Conservation (phyloP, 2,113 vertebrate genomes). For the Hylia prasina region DNA sequence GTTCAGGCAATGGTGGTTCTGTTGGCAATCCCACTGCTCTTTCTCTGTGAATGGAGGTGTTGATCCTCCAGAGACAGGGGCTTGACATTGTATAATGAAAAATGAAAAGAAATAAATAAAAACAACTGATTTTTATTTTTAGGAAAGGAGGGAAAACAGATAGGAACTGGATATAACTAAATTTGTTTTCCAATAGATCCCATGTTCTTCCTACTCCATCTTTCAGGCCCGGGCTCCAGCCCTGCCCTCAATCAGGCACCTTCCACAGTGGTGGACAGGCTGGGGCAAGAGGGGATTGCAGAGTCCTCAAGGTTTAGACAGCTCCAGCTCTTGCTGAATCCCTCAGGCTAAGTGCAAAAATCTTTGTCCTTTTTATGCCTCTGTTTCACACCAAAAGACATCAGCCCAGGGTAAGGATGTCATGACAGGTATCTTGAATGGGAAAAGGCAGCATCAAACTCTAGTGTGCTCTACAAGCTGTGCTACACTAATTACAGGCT, state of each 20-base stretch:
- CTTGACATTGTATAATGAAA: neutral
- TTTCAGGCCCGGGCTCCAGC: neutral
- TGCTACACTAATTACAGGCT: neutral
- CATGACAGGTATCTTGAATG: neutral
- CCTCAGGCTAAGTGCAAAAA: neutral
- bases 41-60: neutral
- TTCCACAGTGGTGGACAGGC: neutral
- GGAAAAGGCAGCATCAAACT: neutral
- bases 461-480: neutral
- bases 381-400: neutral
- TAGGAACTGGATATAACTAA: neutral
- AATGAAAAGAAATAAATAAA: neutral
- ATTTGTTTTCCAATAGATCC: neutral
- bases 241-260: neutral
- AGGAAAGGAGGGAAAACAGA: neutral
- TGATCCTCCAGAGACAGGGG: neutral
- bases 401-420: neutral
- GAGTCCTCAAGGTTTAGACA: neutral
- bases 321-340: neutral
- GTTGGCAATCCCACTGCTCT: neutral
- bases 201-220: neutral
- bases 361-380: neutral
- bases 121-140: neutral
- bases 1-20: neutral
- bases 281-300: neutral